Conservation (phyloP, 1,140 invertebrate genomes). For the Trachymyrmex cornetzi region DNA sequence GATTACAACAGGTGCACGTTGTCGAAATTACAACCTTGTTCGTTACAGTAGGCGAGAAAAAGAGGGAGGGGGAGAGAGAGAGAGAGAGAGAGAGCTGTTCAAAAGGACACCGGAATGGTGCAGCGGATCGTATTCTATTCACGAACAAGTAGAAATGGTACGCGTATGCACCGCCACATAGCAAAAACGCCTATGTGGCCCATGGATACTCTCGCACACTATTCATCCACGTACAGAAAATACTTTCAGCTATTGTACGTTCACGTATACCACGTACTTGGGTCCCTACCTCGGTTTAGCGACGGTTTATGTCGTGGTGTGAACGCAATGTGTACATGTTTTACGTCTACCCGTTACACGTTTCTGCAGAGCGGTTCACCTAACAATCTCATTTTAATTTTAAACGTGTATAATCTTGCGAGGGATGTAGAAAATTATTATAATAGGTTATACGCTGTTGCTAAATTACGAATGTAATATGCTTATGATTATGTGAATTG, state of each 20-base stretch:
- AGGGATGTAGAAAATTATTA: slow-evolving; percentile 10
- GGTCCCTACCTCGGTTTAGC: slow-evolving; percentile 39
- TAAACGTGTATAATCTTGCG: slow-evolving; percentile 8
- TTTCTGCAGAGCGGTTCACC: neutral
- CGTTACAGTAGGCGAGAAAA: neutral
- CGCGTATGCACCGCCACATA: neutral
- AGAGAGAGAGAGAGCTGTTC: neutral
- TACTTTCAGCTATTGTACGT: slow-evolving; percentile 44
- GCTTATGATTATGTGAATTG: neutral
- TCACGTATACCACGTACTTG: slow-evolving; percentile 8
- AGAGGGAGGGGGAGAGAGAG: neutral
- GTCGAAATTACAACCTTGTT: slow-evolving; percentile 59
- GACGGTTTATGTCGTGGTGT: slow-evolving; percentile 32
- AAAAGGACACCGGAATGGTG: slow-evolving; percentile 7
- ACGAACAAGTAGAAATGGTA: slow-evolving; percentile 47
- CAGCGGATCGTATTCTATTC: slow-evolving; percentile 22
- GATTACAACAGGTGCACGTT: slow-evolving; percentile 60
- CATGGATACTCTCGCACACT: neutral
- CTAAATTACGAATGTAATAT: neutral
- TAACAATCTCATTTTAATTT: slow-evolving; percentile 14
- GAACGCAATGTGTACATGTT: slow-evolving; percentile 39
- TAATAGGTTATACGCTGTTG: neutral
- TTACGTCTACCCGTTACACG: slow-evolving; percentile 26
- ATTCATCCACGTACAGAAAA: slow-evolving; percentile 23
- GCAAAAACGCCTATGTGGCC: neutral